Percentiles rank a stretch among this genome's conserved stretches.
phyloP scores from a whole-genome alignment of 2,888 invertebrate species.

The Eupithecia centaureata region DNA sequence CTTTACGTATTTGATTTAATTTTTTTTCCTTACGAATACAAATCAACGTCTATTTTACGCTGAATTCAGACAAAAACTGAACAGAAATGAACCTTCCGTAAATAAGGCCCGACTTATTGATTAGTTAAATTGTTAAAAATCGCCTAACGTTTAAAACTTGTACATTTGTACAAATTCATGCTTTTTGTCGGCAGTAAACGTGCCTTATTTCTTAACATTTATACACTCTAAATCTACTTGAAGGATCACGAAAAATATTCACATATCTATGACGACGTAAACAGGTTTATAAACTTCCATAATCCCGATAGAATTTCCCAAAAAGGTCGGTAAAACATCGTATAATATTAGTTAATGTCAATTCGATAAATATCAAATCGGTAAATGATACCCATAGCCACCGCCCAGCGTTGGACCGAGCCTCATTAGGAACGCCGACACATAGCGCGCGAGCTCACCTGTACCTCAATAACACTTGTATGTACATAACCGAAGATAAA shows the following conservation, averaged over 20 bases:
- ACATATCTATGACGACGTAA: not conserved
- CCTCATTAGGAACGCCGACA: constrained; percentile 82
- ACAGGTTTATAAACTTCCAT: not conserved
- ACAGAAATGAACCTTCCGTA: not conserved
- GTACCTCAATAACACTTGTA: constrained; percentile 34
- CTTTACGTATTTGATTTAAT: not conserved
- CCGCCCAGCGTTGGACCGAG: constrained; percentile 56
- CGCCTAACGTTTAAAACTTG: not conserved
- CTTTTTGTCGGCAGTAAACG: not conserved
- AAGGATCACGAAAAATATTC: not conserved
- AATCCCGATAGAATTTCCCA: not conserved
- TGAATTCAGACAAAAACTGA: not conserved
- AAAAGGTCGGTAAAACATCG: not conserved
- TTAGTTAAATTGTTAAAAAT: not conserved
- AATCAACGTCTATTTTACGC: not conserved
- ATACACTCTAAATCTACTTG: not conserved
- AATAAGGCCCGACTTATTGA: not conserved
- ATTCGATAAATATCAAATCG: not conserved
- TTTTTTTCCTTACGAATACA: not conserved
- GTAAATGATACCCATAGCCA: constrained; percentile 37
- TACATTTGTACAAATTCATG: not conserved
- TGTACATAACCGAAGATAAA: not conserved
- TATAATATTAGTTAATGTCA: not conserved
- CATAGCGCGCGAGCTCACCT: constrained; percentile 73
- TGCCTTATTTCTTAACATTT: not conserved